A percentile compares a stretch with the other conserved stretches of the same genome.
These are phyloP conservation scores for Hypanus sabinus DNA, from an alignment of 2,113 vertebrate species.

Conservation along the genomic window DNA sequence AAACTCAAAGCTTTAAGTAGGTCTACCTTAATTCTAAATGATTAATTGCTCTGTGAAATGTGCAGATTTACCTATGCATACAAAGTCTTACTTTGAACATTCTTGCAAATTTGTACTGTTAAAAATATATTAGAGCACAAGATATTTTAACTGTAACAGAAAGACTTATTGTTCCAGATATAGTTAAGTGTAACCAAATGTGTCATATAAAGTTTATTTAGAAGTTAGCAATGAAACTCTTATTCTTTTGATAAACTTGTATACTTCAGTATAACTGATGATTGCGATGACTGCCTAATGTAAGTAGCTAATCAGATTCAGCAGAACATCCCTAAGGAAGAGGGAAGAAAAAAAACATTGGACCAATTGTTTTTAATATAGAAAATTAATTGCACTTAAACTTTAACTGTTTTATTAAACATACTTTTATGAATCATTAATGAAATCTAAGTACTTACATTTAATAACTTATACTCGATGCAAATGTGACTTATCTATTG, in stretches of 20 bases:
- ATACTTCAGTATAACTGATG: slow-evolving; percentile 47
- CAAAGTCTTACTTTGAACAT: slow-evolving; percentile 71
- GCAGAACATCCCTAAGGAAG: slow-evolving; percentile 56
- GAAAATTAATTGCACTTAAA: slow-evolving; percentile 67
- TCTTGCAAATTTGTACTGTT: slow-evolving; percentile 69
- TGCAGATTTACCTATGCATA: slow-evolving; percentile 80
- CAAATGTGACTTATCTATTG: slow-evolving; percentile 57
- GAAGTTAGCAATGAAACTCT: slow-evolving; percentile 72
- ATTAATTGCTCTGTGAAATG: slow-evolving; percentile 71
- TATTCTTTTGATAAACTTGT: slow-evolving; percentile 82
- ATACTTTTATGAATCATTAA: slow-evolving; percentile 58
- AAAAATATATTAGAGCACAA: slow-evolving; percentile 86
- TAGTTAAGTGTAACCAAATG: slow-evolving; percentile 57
- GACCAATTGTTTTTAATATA: slow-evolving; percentile 69
- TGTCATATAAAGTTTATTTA: slow-evolving; percentile 73
- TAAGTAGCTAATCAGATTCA: slow-evolving; percentile 54
- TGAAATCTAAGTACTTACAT: slow-evolving; percentile 71
- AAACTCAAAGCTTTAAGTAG: slow-evolving; percentile 33
- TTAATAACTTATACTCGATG: slow-evolving; percentile 77
- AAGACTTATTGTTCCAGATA: slow-evolving; percentile 77
- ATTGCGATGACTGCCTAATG: not conserved
- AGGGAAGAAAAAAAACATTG: slow-evolving; percentile 56
- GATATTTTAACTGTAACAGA: slow-evolving; percentile 70
- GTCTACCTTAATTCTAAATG: slow-evolving; percentile 53
- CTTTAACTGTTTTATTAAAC: slow-evolving; percentile 45